Base-by-base conservation (phyloP, 1,140 invertebrate genomes). In the Galendromus occidentalis region DNA sequence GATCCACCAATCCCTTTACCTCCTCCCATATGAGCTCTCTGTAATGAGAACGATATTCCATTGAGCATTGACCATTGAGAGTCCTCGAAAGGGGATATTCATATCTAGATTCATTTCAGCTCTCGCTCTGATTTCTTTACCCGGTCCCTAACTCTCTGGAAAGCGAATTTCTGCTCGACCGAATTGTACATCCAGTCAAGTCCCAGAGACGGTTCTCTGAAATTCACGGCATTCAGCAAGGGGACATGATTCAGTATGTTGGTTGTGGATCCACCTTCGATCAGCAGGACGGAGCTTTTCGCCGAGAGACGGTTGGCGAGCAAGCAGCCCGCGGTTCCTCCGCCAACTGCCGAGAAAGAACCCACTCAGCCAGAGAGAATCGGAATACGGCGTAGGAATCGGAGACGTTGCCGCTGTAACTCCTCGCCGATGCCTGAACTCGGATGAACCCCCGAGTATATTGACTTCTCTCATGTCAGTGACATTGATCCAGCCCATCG, bases 131-230 rank as follows among this genome's bases (percentile, higher is more conserved):
- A 14, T 47, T 28, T 6, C 4, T 47, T 47, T 47, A 47, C 45
- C 45, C 45, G 18, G 45, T 47, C 28, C 7, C 45, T 4, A 7
- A 1, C 12, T 22, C 51, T 25, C 33, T 59, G 22, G 33, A 59
- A 59, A 1, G 14, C 22, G 14, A 18, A 29, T 25, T 25, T 25
- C 25, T 59, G 14, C 14, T 17, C 12, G 17, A 29, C 22, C 17
- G 22, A 59, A 22, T 29, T 14, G 51, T 59, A 59, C 14, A 59
- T 59, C 51, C 51, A 59, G 51, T 59, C 22, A 12, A 59, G 51
- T 1, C 51, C 22, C 4, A 33, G 33, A 2, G 14, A 59, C 14
- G 51, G 51, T 14, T 59, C 33, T 25, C 33, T 59, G 12, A 29
- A 33, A 22, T 59, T 59, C 1, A 20, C 14, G 33, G 25, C 33